Evolutionary conservation across 2,113 vertebrate species (phyloP), one percentile per base, ranked within the genome.

Genomic region (Hydrolagus affinis): DNA sequence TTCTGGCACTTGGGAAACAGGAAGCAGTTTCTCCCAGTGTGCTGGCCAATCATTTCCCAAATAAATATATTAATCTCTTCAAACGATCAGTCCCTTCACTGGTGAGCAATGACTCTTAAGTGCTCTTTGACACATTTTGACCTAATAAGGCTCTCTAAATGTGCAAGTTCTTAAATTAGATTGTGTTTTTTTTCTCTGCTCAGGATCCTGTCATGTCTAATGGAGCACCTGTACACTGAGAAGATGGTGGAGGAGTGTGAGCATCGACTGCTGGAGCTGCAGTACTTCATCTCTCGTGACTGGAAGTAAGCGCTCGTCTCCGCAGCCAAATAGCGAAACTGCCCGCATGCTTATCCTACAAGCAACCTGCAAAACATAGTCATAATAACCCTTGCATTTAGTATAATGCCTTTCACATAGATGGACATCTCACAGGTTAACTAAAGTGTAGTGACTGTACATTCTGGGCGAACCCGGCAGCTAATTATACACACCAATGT

Each of bases 221-320:
- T 99, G 97, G 97, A 99, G 86, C 97, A 97, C 85, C 92, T 99
- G 74, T 98, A 98, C 88, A 99, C 97, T 0, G 97, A 99, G 88
- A 98, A 99, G 92, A 98, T 99, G 97, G 97, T 98, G 25, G 96
- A 97, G 87, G 95, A 96, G 64, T 99, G 97, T 93, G 97, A 98
- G 28, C 96, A 96, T 12, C 89, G 96, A 2, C 93, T 99, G n/a
- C 86, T 99, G 88, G 97, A 99, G 89, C 94, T 98, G 57, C 97
- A 99, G 77, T 99, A 99, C 91, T 99, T 99, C 85, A 98, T 99
- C 78, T 97, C 97, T 74, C 95, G 97, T 87, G 97, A 99, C 86
- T 99, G 97, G 97, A 98, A 98, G 97, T 99, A 87, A 91, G 95
- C 91, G 56, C 62, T 62, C 10, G 8, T 12, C n/a, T 15, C 12